These are phyloP conservation scores for Donacobius atricapilla DNA, from an alignment of 2,113 vertebrate genomes.

Conservation along the genomic window DNA sequence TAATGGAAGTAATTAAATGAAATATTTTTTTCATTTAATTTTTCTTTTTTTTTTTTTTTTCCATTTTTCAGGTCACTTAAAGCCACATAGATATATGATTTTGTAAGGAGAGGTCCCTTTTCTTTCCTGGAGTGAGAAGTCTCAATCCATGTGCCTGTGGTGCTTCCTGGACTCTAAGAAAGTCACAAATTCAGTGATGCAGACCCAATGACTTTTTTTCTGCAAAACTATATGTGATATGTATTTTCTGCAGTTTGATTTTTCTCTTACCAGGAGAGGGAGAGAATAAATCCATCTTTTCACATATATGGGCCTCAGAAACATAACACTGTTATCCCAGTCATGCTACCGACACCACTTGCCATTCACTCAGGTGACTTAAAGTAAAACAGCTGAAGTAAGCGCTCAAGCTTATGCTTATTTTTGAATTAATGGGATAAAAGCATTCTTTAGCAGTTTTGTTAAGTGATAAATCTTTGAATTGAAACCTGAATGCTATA, in stretches of 20 bases:
- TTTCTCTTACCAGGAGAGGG: not conserved
- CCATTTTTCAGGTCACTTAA: not conserved
- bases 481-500: not conserved
- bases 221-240: fast-evolving
- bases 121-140: not conserved
- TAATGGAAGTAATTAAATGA: not conserved
- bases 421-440: not conserved
- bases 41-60: not conserved
- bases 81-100: fast-evolving
- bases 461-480: not conserved
- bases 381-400: not conserved
- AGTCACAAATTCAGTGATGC: not conserved
- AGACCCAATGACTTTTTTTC: not conserved
- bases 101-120: not conserved
- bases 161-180: not conserved
- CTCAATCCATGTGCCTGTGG: fast-evolving
- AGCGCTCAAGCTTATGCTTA: not conserved
- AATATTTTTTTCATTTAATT: not conserved
- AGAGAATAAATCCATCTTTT: not conserved
- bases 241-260: not conserved
- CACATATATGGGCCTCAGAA: not conserved
- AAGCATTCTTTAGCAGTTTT: not conserved
- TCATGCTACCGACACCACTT: not conserved
- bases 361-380: not conserved
- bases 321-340: fast-evolving